Percentiles rank a stretch among this genome's conserved stretches.
Conservation (phyloP, 2,113 vertebrate genomes). For the Scartelaos histophorus region DNA sequence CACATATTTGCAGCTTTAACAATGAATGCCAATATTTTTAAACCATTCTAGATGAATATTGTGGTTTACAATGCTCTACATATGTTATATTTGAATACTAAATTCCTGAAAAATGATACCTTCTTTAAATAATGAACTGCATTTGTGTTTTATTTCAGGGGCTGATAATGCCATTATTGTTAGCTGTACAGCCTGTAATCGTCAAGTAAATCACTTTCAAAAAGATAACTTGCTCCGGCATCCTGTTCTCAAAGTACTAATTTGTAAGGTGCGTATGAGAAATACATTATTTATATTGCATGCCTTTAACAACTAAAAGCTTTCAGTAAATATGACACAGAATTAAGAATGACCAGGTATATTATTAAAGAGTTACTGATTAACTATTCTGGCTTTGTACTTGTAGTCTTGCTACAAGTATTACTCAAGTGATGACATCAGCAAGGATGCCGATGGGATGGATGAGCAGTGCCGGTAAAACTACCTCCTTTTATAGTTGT, state of each 20-base stretch:
- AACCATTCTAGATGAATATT: too few relatives aligned
- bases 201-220: constrained; percentile 97
- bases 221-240: constrained; percentile 94
- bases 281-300: background rate
- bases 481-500: background rate
- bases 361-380: background rate
- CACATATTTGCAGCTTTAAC: too few relatives aligned
- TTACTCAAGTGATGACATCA: constrained; percentile 98
- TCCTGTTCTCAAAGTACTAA: constrained; percentile 94
- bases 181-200: constrained; percentile 94
- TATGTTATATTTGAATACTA: too few relatives aligned
- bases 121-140: background rate
- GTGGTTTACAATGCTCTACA: too few relatives aligned
- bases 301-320: background rate
- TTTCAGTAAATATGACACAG: too few relatives aligned
- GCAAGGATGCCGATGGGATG: constrained; percentile 95
- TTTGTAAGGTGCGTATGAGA: constrained; percentile 89
- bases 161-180: constrained; percentile 90
- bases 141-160: constrained; percentile 55
- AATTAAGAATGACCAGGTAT: too few relatives aligned
- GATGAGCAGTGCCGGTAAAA: constrained; percentile 95
- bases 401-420: constrained; percentile 92
- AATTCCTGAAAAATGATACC: background rate
- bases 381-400: constrained; percentile 19
- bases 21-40: too few relatives aligned